phyloP scores from a whole-genome alignment of 2,113 vertebrate species.

The Fregata magnificens region DNA sequence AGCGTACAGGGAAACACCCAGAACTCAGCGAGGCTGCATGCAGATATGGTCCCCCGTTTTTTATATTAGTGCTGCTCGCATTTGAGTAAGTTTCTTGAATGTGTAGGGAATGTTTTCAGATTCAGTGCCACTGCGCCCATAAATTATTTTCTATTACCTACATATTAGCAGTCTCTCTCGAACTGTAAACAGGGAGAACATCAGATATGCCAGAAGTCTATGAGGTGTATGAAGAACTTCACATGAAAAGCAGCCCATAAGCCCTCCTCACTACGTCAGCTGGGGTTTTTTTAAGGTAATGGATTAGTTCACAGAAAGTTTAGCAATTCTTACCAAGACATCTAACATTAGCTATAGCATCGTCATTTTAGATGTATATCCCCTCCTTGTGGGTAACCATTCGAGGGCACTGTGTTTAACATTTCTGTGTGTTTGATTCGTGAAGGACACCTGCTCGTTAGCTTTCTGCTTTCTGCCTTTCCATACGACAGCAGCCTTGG shows the following conservation, averaged over 20 bases:
- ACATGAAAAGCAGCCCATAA: neutral
- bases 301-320: neutral
- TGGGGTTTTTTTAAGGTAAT: neutral
- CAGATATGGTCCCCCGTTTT: neutral
- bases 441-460: neutral
- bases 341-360: neutral
- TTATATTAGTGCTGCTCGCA: neutral
- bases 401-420: neutral
- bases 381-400: neutral
- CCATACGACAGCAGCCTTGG: accelerated
- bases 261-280: neutral
- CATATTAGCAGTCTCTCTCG: neutral
- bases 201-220: neutral
- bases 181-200: neutral
- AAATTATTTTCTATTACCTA: neutral
- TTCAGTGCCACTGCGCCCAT: neutral
- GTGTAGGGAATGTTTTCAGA: neutral
- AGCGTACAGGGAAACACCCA: neutral
- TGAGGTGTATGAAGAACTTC: neutral
- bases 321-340: neutral
- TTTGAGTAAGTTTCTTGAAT: neutral
- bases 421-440: neutral
- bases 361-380: neutral
- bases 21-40: neutral
- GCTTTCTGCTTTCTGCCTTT: neutral